These are phyloP conservation scores for Agonopterix arenella DNA, from an alignment of 2,888 invertebrate species.

Conservation along the genomic window DNA sequence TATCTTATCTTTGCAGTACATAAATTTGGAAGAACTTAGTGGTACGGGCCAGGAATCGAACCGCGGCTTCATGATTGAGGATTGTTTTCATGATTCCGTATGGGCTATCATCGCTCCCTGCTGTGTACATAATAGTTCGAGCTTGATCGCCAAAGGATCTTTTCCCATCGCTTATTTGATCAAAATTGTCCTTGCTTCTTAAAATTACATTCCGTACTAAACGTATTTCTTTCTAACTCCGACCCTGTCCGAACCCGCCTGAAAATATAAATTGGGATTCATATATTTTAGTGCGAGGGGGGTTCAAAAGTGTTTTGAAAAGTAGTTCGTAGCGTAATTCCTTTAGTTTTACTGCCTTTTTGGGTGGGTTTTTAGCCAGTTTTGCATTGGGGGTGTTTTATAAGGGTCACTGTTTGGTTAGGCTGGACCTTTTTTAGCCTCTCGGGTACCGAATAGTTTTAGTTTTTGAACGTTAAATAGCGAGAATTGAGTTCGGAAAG, in stretches of 20 bases:
- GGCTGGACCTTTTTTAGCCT: conserved; percentile 71
- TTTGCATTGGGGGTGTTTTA: conserved; percentile 51
- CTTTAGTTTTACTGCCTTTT: conserved; percentile 76
- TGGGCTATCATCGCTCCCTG: no score
- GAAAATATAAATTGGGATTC: conserved; percentile 75
- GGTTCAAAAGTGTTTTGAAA: conserved; percentile 70
- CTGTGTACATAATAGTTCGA: no score
- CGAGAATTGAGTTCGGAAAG: conserved; percentile 51
- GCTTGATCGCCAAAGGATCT: no score
- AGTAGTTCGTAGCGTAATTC: conserved; percentile 72
- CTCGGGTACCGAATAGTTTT: conserved; percentile 57
- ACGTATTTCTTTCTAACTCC: conserved; percentile 19
- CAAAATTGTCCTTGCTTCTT: no score
- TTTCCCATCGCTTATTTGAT: no score
- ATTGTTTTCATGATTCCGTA: no score
- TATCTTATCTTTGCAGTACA: no score
- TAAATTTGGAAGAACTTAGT: no score
- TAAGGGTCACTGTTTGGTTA: conserved; percentile 74
- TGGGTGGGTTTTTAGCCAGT: conserved; percentile 63
- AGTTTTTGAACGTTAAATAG: conserved; percentile 52
- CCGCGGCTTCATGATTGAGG: no score
- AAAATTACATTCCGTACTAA: no score
- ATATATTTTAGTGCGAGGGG: conserved; percentile 61
- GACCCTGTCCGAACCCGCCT: conserved; percentile 29
- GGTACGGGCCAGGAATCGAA: no score